Evolutionary conservation across 2,888 invertebrate species (phyloP), one percentile per base, ranked within the genome.

Genomic region (Capitulum mitella): DNA sequence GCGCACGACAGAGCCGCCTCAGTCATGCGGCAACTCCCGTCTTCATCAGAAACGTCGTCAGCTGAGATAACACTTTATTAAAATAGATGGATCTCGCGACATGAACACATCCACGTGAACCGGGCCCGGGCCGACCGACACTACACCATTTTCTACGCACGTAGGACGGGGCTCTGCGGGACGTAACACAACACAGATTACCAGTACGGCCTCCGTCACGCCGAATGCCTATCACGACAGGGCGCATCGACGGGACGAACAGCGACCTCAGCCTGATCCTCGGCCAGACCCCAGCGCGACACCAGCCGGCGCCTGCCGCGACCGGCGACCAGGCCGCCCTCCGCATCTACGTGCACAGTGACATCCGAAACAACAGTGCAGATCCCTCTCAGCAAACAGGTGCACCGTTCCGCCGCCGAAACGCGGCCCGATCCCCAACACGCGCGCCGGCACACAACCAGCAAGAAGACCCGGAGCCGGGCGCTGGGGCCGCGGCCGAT

Each of bases 31-130:
- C n/a, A n/a, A n/a, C n/a, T n/a, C n/a, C n/a, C n/a, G n/a, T n/a
- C n/a, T n/a, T n/a, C n/a, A n/a, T n/a, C 43, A 43, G 43, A 43
- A 43, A 12, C 6, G 43, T 43, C 43, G 12, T 12, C 43, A 43
- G 43, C 43, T 12, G 12, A 43, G 43, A 43, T 43, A 43, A 70
- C 70, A 40, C 70, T 70, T 70, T 70, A 70, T 70, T 70, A 70
- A 70, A 70, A 70, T 70, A 70, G 70, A 70, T 70, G 70, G 40
- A 22, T 70, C 26, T 70, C 26, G 70, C 22, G 37, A 70, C 70
- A 40, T 70, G 70, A 40, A 70, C 70, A 70, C 70, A 26, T 16
- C 26, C 26, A 70, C 64, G 19, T 19, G 64, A 34, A 19, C 64
- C 34, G 64, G 10, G 29, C 34, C 64, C 12, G 16, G 32, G 10